Evolutionary conservation across 2,797 vertebrate species (phyloP), one percentile per base, ranked within the genome.

Genomic region (Pseudotriccus pelzelni): DNA sequence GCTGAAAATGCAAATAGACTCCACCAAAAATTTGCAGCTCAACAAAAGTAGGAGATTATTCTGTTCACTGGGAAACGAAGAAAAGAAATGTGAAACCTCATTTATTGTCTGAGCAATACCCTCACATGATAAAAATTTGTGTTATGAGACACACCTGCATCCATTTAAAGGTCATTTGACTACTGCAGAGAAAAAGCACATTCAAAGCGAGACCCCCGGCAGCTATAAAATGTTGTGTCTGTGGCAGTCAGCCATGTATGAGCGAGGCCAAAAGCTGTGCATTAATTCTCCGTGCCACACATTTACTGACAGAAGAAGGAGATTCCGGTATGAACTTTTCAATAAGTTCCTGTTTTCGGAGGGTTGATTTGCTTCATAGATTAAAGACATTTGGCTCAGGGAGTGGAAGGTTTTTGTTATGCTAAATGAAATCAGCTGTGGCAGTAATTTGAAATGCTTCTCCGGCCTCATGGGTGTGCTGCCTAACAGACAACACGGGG

Each of bases 341-440:
- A 95, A 12, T 91, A 92, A 92, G 90, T 93, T 81, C 89, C 80
- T 92, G 50, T 67, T 76, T 46, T 91, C 80, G 87, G 82, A 93
- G 79, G 43, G 69, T 84, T 94, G 93, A 83, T 94, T 95, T 96
- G 87, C 84, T 93, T 96, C 92, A n/a, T 16, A 92, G 94, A 94
- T 91, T 92, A 96, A 96, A 96, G 84, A 86, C 87, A 93, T 83
- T 96, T 94, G 87, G 89, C 89, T 91, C 66, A 76, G 79, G 62
- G 70, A 53, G 10, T 69, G 84, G 90, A 94, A 96, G 90, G 93
- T 75, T 96, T 96, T 91, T 94, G 84, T 94, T 93, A 90, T 27
- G 82, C 87, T 95, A 94, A 97, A 75, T 82, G 94, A 90, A 96
- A 91, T 95, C 95, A 97, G 92, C 87, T 95, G 93, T 68, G 78